Evolutionary conservation across 2,888 invertebrate genomes (phyloP).

Genomic region (Thymelicus acteon): DNA sequence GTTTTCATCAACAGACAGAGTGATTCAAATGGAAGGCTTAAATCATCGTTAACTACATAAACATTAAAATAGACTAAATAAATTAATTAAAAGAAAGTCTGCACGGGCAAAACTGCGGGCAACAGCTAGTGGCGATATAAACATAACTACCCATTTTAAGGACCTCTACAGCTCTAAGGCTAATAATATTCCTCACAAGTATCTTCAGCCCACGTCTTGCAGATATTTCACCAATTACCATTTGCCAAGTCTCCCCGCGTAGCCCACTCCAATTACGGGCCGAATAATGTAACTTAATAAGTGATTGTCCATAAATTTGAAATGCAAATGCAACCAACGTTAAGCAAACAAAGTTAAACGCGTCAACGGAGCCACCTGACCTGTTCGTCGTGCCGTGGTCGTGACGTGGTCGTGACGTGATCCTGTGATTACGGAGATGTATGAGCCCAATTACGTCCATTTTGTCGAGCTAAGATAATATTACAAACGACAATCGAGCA

Average conservation of each 20-base stretch:
- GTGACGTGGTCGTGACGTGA: not conserved
- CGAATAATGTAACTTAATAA: constrained; percentile 30
- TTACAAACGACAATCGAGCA: not conserved
- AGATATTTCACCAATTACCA: constrained; percentile 23
- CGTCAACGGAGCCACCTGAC: constrained; percentile 24
- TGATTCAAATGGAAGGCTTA: no score
- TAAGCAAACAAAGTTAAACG: constrained; percentile 60
- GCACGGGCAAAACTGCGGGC: no score
- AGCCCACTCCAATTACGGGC: constrained; percentile 22
- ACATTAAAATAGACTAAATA: no score
- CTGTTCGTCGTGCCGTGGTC: constrained; percentile 5
- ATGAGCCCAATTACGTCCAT: no score
- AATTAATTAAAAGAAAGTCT: no score
- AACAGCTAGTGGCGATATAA: not conserved
- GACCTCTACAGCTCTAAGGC: not conserved
- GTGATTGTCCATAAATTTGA: constrained; percentile 47
- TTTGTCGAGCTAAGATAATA: no score
- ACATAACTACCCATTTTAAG: not conserved
- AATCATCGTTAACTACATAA: no score
- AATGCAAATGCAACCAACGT: constrained; percentile 59
- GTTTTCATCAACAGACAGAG: no score
- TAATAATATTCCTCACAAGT: not conserved
- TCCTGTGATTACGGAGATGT: not conserved
- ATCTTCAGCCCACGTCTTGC: not conserved
- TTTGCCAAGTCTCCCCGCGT: constrained; percentile 19